Evolutionary conservation across 1,140 invertebrate genomes (phyloP).

Genomic region (Nasonia vitripennis): DNA sequence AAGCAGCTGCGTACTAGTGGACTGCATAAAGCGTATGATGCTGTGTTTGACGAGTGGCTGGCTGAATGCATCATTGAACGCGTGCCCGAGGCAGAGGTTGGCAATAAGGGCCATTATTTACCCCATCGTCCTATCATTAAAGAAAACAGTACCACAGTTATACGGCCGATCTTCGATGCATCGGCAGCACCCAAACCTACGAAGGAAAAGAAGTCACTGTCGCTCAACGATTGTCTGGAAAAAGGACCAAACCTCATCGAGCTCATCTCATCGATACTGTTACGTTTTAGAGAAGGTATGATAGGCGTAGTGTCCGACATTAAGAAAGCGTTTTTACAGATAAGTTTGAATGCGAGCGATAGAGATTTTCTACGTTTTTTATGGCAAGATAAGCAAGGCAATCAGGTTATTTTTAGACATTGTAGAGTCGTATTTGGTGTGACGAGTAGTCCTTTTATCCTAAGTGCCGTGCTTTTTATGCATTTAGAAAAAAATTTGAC

Average conservation of each 20-base stretch:
- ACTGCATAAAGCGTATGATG: too few relatives aligned
- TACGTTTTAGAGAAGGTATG: background rate
- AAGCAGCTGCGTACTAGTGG: slow-evolving; percentile 1
- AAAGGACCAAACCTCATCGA: background rate
- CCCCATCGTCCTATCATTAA: slow-evolving; percentile 54
- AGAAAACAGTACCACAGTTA: slow-evolving; percentile 44
- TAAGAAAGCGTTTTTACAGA: background rate
- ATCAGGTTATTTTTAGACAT: background rate
- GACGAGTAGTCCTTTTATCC: background rate
- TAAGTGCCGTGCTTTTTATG: background rate
- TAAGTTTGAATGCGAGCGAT: background rate
- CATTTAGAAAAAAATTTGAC: background rate
- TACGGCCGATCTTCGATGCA: slow-evolving; percentile 56
- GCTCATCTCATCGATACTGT: background rate
- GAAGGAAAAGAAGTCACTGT: background rate
- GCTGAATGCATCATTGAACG: slow-evolving; percentile 54
- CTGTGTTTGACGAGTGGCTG: slow-evolving; percentile 60
- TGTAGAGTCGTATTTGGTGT: slow-evolving; percentile 2
- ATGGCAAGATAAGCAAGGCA: background rate
- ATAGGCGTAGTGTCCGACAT: background rate
- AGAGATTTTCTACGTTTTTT: background rate
- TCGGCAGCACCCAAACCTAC: slow-evolving; percentile 19
- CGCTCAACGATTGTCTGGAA: slow-evolving; percentile 9
- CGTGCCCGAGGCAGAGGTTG: slow-evolving; percentile 44
- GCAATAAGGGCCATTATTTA: slow-evolving; percentile 49